phyloP scores from a whole-genome alignment of 2,888 invertebrate genomes.

The Hoplodrina ambigua region DNA sequence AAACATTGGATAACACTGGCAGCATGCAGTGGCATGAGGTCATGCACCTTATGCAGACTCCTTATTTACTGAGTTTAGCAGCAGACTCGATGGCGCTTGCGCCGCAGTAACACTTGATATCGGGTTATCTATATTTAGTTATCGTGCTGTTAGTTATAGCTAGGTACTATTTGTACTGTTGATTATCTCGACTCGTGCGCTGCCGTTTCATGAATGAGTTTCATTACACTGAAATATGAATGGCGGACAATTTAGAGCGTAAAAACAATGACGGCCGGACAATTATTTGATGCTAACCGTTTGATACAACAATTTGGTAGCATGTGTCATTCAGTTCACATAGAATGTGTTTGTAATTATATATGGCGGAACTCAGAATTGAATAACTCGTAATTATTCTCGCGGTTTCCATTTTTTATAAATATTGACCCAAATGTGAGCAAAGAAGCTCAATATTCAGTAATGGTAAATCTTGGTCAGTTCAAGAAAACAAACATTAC shows the following conservation, averaged over 20 bases:
- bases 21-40: conserved; percentile 77
- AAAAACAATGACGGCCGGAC: conserved; percentile 80
- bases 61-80: conserved; percentile 71
- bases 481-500: conserved; percentile 52
- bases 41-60: conserved; percentile 80
- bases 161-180: conserved; percentile 68
- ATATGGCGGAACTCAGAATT: conserved; percentile 23
- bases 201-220: conserved; percentile 76
- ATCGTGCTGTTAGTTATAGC: conserved; percentile 66
- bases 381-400: conserved; percentile 4
- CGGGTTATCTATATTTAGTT: conserved; percentile 80
- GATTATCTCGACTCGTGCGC: conserved; percentile 70
- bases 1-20: conserved; percentile 82
- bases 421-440: conserved; percentile 36
- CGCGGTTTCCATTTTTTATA: conserved; percentile 32
- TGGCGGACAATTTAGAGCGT: conserved; percentile 83
- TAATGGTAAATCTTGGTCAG: conserved; percentile 49
- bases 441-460: conserved; percentile 33
- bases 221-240: conserved; percentile 74
- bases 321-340: conserved; percentile 60
- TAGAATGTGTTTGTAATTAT: conserved; percentile 44
- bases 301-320: conserved; percentile 59
- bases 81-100: conserved; percentile 83
- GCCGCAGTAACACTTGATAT: conserved; percentile 77
- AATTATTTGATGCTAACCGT: conserved; percentile 72